Conservation (phyloP, 2,888 invertebrate species). For the Achlya flavicornis region DNA sequence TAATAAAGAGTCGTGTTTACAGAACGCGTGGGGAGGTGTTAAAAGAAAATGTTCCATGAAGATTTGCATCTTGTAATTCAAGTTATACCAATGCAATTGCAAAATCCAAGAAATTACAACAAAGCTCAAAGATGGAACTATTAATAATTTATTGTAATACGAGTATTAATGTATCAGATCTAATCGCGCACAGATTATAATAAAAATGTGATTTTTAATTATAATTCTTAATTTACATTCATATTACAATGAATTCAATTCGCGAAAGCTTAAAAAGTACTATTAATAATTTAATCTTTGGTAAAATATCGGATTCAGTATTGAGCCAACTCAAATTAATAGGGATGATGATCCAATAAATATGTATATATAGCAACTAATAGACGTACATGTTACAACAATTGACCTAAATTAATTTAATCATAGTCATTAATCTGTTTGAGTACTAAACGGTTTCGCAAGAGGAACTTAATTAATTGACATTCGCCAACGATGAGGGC, state of each 20-base stretch:
- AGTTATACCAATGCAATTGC: no score
- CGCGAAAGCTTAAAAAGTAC: no score
- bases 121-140: no score
- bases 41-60: background rate
- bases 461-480: conserved; percentile 24
- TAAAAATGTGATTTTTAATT: no score
- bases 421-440: conserved; percentile 29
- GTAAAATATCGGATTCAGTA: no score
- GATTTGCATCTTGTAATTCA: background rate
- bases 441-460: conserved; percentile 25
- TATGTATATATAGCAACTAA: background rate
- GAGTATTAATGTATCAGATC: no score
- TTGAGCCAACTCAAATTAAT: background rate
- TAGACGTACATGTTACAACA: background rate
- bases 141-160: no score
- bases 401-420: conserved; percentile 9
- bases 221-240: no score
- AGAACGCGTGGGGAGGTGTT: background rate
- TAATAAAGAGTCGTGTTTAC: background rate
- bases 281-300: no score
- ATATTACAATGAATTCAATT: no score
- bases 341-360: background rate
- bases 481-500: conserved; percentile 28
- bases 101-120: no score
- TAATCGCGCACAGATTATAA: no score